A percentile compares a stretch with the other conserved stretches of the same genome.
Evolutionary conservation across 2,888 invertebrate genomes (phyloP).

Genomic region (Volucella bombylans): DNA sequence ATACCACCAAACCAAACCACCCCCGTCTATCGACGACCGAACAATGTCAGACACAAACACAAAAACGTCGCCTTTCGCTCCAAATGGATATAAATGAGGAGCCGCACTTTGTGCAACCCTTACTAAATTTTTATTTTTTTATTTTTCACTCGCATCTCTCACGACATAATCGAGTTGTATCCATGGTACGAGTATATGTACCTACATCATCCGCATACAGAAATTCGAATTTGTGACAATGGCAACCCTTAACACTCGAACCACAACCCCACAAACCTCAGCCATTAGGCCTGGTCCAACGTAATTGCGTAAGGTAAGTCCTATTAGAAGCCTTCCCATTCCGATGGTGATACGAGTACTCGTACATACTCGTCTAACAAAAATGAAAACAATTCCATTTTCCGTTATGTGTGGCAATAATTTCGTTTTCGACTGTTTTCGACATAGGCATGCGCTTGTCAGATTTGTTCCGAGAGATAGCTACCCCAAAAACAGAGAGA

Average conservation of each 20-base stretch:
- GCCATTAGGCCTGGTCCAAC: constrained; percentile 44
- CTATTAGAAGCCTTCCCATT: neutral
- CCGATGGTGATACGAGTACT: too few relatives aligned
- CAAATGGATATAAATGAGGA: constrained; percentile 68
- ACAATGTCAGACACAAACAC: constrained; percentile 47
- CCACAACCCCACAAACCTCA: neutral
- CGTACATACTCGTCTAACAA: too few relatives aligned
- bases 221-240: neutral
- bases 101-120: constrained; percentile 55
- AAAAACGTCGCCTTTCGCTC: constrained; percentile 22
- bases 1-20: constrained; percentile 40
- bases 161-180: constrained; percentile 48
- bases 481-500: constrained; percentile 25
- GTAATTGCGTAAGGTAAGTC: constrained; percentile 63
- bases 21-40: constrained; percentile 1
- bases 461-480: neutral
- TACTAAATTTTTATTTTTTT: neutral
- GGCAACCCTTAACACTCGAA: constrained; percentile 32
- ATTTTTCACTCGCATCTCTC: constrained; percentile 29
- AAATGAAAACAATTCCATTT: neutral
- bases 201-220: neutral
- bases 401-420: neutral
- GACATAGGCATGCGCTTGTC: constrained; percentile 52
- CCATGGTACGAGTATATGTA: neutral
- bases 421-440: constrained; percentile 49